These are phyloP conservation scores for Halichoeres trimaculatus DNA, from an alignment of 2,113 vertebrate species.

Conservation along the genomic window DNA sequence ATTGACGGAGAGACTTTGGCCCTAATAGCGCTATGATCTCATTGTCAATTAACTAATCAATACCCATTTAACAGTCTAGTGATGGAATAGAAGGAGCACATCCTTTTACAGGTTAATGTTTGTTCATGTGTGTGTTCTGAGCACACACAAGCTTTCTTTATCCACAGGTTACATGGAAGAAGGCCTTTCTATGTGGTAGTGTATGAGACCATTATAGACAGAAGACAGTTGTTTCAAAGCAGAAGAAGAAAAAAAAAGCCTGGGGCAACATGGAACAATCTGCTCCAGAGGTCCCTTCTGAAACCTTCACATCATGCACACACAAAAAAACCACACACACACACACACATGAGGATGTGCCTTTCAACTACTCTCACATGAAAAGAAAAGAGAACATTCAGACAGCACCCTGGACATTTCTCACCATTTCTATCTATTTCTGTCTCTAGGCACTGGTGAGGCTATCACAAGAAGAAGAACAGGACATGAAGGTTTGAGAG, in stretches of 20 bases:
- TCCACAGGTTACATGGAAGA: not conserved
- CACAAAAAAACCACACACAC: constrained; percentile 8
- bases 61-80: constrained; percentile 41
- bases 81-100: constrained; percentile 7
- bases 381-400: constrained; percentile 30
- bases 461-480: constrained; percentile 5
- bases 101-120: constrained; percentile 23
- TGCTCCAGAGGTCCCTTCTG: constrained; percentile 42
- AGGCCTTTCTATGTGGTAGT: not conserved
- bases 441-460: constrained; percentile 21
- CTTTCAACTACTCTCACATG: constrained; percentile 40
- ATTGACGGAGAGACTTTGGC: constrained; percentile 40
- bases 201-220: constrained; percentile 23
- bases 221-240: constrained; percentile 18
- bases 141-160: not conserved
- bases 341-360: not conserved
- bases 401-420: constrained; percentile 41
- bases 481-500: constrained; percentile 6
- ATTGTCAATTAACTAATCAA: constrained; percentile 59
- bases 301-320: constrained; percentile 12
- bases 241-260: constrained; percentile 22
- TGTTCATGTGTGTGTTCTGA: not conserved
- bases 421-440: constrained; percentile 40
- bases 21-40: constrained; percentile 49
- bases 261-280: constrained; percentile 37